Conservation (phyloP, 1,140 invertebrate genomes). For the Microvelia longipes region DNA sequence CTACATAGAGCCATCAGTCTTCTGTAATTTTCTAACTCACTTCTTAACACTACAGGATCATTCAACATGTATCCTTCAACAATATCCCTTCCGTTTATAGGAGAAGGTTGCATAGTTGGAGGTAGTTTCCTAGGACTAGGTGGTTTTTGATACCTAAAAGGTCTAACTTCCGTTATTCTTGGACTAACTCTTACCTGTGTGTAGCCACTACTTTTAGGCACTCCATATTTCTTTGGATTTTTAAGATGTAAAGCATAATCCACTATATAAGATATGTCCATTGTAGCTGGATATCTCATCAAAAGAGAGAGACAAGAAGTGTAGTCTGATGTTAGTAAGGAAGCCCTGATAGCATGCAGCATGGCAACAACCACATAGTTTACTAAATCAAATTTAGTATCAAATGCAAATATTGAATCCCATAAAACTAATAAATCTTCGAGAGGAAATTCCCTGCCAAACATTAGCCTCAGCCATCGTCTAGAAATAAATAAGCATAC, state of each 20-base stretch:
- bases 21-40: conserved; percentile 31
- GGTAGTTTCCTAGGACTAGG: not conserved
- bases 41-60: conserved; percentile 28
- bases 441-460: conserved; percentile 63
- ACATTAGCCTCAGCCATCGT: conserved; percentile 61
- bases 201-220: not conserved
- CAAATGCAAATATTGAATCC: conserved; percentile 65
- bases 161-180: not conserved
- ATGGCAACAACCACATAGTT: conserved; percentile 63
- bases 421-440: conserved; percentile 55
- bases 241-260: conserved; percentile 44
- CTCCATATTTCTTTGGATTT: conserved; percentile 30
- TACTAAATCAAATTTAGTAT: conserved; percentile 46
- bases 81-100: not conserved
- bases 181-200: not conserved
- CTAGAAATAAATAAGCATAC: conserved; percentile 38
- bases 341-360: conserved; percentile 49
- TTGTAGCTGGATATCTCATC: conserved; percentile 48
- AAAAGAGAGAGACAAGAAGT: conserved; percentile 42
- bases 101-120: not conserved
- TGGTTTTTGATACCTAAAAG: not conserved
- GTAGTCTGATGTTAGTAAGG: conserved; percentile 49
- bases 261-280: conserved; percentile 45
- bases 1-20: conserved; percentile 30
- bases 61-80: not conserved